phyloP scores from a whole-genome alignment of 92 coral and sea anemone genomes.

The Porites cylindrica region DNA sequence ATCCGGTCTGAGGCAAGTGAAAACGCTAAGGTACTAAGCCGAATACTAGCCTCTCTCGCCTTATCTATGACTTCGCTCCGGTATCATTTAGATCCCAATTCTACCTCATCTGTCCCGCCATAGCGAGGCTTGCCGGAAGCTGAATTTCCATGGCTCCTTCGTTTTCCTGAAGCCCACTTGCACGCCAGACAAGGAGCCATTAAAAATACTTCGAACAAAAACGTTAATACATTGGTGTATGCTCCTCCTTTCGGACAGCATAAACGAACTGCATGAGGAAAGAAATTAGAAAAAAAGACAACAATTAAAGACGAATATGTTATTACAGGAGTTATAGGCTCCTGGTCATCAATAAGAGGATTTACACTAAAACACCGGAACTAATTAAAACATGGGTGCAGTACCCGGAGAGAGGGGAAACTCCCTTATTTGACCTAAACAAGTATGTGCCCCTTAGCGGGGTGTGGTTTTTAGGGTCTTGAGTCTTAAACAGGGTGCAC shows the following conservation, averaged over 20 bases:
- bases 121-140: conserved; percentile 63
- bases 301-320: neutral
- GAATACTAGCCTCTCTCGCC: neutral
- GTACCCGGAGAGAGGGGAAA: no score
- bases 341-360: no score
- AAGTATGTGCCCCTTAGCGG: no score
- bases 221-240: conserved; percentile 67
- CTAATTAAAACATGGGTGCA: no score
- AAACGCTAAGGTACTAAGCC: no score
- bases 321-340: neutral
- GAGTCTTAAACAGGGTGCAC: no score
- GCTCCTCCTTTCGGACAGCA: conserved; percentile 75
- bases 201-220: conserved; percentile 64
- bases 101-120: conserved; percentile 83
- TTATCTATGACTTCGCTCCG: neutral
- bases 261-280: conserved; percentile 62
- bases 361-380: no score
- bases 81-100: conserved; percentile 52
- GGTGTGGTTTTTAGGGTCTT: no score
- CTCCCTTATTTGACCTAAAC: no score
- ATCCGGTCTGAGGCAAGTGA: no score
- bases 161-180: conserved; percentile 80
- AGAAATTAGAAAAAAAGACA: neutral
- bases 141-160: conserved; percentile 32
- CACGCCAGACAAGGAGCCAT: conserved; percentile 84